Evolutionary conservation across 2,113 vertebrate species (phyloP).

Genomic region (Campylorhamphus procurvoides): DNA sequence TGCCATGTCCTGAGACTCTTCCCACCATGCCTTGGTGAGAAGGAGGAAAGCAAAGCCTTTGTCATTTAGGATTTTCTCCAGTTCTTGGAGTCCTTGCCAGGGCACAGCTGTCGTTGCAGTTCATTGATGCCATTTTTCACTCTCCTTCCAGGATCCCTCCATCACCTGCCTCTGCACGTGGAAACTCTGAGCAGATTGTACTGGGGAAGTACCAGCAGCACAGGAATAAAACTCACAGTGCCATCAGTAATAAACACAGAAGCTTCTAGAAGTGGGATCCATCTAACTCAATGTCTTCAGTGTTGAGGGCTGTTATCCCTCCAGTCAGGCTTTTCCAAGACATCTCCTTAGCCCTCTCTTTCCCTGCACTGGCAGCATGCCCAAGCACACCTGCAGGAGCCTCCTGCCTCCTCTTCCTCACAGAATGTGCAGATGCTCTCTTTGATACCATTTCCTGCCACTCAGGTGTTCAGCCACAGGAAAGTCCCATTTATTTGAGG

Average conservation of each 20-base stretch:
- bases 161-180: not conserved
- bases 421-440: not conserved
- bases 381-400: not conserved
- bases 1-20: not conserved
- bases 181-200: not conserved
- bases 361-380: not conserved
- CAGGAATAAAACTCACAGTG: not conserved
- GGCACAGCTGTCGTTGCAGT: not conserved
- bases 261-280: not conserved
- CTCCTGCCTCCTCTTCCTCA: not conserved
- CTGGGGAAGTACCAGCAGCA: not conserved
- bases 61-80: not conserved
- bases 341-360: not conserved
- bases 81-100: not conserved
- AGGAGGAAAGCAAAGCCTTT: not conserved
- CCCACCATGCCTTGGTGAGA: not conserved
- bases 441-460: not conserved
- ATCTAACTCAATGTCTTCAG: not conserved
- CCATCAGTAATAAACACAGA: not conserved
- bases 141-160: not conserved
- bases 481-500: not conserved
- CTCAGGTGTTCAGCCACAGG: not conserved
- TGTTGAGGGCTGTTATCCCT: not conserved
- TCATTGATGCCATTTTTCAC: not conserved
- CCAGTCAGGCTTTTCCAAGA: not conserved